Base-by-base conservation (phyloP, 2,797 vertebrate species). In the Premnoplex brunnescens region DNA sequence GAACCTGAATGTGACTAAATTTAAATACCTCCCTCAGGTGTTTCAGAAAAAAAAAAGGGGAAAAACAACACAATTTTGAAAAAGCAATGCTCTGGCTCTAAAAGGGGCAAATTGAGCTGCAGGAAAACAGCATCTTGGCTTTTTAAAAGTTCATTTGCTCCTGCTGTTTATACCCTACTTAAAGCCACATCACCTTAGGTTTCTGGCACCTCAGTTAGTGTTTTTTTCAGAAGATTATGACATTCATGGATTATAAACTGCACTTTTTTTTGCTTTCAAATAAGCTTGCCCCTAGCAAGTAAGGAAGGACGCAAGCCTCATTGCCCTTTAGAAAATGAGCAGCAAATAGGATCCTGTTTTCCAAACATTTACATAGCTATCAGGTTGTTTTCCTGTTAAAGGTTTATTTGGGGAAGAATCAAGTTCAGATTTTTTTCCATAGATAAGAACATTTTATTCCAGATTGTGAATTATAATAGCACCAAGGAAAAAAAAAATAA, bases 141-240 rank as follows among this genome's bases (percentile, higher is more conserved):
- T 97, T 96, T 96, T 94, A 89, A 95, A 96, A 95, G 92, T 97
- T 96, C 58, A 89, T 97, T 93, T 95, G 10, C 13, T 85, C 89
- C 84, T 95, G 86, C 82, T 97, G 96, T 97, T 98, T 96, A 94
- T 94, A 83, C 36, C 36, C 27, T 89, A 96, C 93, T 95, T 96
- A 78, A 96, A 97, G 89, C 76, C 52, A 93, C 44, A 91, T 92
- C 89, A 86, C 36, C 26, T 28, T 64, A 30, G 36, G 49, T 84
- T 92, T 82, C 64, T 94, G 83, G 95, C 37, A 85, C 34, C 52
- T 56, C 71, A 62, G 66, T 14, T 80, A 49, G 22, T 93, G 60
- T 8, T 55, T 74, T 74, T 60, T 92, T 82, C 68, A 81, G 92
- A 97, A 85, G 74, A 96, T 87, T 88, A 78, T 88, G 19, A 59